A percentile compares a stretch with the other conserved stretches of the same genome.
Conservation (phyloP, 2,888 invertebrate species). For the Alviniconcha strummeri region DNA sequence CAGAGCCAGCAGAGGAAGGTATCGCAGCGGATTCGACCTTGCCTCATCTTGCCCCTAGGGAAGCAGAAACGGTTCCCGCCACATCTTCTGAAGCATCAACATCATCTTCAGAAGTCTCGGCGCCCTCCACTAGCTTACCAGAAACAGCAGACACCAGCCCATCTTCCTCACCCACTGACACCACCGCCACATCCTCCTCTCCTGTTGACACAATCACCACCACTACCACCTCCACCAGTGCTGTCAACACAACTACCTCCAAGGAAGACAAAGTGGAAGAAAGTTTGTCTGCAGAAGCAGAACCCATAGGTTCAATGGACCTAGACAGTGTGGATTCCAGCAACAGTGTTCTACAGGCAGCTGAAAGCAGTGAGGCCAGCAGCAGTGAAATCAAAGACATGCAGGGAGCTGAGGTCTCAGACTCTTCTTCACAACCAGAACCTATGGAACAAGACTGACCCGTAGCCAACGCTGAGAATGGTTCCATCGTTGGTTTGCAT, state of each 20-base stretch:
- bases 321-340: constrained; percentile 21
- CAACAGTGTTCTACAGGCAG: neutral
- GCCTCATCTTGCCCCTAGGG: neutral
- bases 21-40: neutral
- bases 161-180: neutral
- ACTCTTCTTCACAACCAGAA: constrained; percentile 9
- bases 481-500: too few relatives aligned
- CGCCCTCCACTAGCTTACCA: constrained; percentile 14
- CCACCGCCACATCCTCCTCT: neutral
- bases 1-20: neutral
- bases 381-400: neutral
- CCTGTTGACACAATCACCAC: neutral
- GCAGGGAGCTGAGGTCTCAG: neutral
- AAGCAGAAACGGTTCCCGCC: neutral
- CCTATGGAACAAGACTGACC: constrained; percentile 26
- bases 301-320: neutral
- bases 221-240: neutral
- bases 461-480: too few relatives aligned
- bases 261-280: constrained; percentile 7
- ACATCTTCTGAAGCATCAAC: constrained; percentile 9
- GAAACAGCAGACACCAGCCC: neutral
- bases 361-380: neutral
- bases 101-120: neutral
- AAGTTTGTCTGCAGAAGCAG: neutral
- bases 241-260: neutral